Evolutionary conservation across 1,140 invertebrate species (phyloP).

Genomic region (Andrena cerasifolii): DNA sequence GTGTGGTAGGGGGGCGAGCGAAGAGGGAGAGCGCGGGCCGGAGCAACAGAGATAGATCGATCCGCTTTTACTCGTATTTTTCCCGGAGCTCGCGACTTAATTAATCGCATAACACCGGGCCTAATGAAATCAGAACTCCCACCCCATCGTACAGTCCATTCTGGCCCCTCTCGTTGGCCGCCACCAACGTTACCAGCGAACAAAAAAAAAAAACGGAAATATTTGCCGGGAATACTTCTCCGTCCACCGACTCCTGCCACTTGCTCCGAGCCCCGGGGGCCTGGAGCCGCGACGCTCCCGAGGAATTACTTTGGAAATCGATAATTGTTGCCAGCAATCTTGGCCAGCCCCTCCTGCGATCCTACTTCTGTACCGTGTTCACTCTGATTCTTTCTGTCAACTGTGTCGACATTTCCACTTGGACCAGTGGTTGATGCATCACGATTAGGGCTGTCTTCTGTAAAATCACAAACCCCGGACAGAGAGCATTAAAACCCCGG

Average conservation of each 20-base stretch:
- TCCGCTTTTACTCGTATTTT: conserved; percentile 78
- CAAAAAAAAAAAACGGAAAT: conserved; percentile 80
- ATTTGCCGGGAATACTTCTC: conserved; percentile 80
- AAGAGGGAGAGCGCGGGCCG: background rate
- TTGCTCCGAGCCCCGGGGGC: conserved; percentile 2
- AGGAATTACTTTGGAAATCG: conserved; percentile 75
- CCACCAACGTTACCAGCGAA: conserved; percentile 23
- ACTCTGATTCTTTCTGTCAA: background rate
- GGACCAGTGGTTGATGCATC: too few species aligned
- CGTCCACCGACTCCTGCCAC: conserved; percentile 56
- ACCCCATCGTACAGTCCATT: conserved; percentile 72
- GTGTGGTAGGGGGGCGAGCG: background rate
- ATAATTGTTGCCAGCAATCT: conserved; percentile 56
- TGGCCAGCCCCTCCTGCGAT: background rate
- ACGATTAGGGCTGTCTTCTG: too few species aligned
- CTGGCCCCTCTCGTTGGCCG: conserved; percentile 62
- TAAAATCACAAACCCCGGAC: too few species aligned
- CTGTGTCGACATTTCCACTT: too few species aligned
- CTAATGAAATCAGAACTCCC: conserved; percentile 82
- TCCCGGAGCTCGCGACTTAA: conserved; percentile 81
- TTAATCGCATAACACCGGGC: conserved; percentile 82
- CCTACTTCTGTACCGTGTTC: background rate
- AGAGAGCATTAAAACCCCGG: too few species aligned
- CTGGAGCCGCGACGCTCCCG: conserved; percentile 53
- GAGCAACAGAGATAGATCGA: conserved; percentile 36